Evolutionary conservation across 2,888 invertebrate genomes (phyloP), one percentile per base, ranked within the genome.

Genomic region (Habrosyne pyritoides): DNA sequence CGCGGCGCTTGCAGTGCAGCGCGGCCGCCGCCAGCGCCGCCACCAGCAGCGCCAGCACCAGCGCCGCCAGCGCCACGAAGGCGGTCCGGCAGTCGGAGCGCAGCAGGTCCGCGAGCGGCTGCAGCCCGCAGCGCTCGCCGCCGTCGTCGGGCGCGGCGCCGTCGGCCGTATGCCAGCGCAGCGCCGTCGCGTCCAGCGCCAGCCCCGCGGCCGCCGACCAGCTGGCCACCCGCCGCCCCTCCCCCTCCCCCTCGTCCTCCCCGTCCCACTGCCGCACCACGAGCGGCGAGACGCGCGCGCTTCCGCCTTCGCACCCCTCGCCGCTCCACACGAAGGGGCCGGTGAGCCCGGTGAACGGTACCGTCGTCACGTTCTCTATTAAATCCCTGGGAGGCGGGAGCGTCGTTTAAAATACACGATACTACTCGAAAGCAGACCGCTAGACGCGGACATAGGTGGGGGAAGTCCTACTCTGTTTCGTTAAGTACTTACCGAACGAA

Each of bases 31-130:
- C 80, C 55, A 85, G 73, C 61, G 70, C 73, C n/a, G 64, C 76
- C 52, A 81, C 69, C 53, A 80, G 71, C 52, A 77, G 60, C n/a
- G 75, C 72, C 54, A 86, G 70, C 59, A 77, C 61, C 52, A 79
- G 53, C 52, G 77, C 75, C 22, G 75, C 80, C 14, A 84, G 72
- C 52, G 75, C 64, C 7, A 96, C 93, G 55, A 96, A 93, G 0
- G 97, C 96, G 30, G 94, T 93, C 71, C 96, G 95, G 85, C 98
- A 98, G 56, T 94, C 94, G 0, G 95, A 94, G 64, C 93, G 93
- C 28, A 98, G 89, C 7, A 94, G 77, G 49, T 94, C 93, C 0
- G 97, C 96, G 42, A 98, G 86, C 1, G 93, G 86, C 47, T 95
- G 93, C 59, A 97, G 89, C 10, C 94, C 91, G 81, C 98, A 98